Evolutionary conservation across 2,888 invertebrate genomes (phyloP).

Genomic region (Leptura quadrifasciata): DNA sequence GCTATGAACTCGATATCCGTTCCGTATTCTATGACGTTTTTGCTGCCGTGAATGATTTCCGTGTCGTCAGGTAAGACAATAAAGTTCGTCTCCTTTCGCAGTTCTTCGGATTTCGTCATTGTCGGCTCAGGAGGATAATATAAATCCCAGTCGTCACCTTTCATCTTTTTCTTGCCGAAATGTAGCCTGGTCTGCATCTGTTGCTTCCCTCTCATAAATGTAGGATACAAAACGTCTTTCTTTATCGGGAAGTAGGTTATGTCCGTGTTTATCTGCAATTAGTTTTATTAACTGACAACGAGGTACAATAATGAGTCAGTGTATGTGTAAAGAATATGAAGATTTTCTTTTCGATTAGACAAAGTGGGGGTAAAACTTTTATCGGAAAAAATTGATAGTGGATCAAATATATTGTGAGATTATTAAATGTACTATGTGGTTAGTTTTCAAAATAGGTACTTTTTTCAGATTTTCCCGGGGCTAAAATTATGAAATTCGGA

Average conservation of each 20-base stretch:
- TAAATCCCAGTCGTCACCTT: slow-evolving; percentile 52
- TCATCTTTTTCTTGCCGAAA: slow-evolving; percentile 38
- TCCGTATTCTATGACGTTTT: slow-evolving; percentile 70
- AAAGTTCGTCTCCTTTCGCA: slow-evolving; percentile 78
- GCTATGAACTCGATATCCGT: slow-evolving; percentile 71
- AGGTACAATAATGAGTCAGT: too few relatives aligned
- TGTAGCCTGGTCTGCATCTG: slow-evolving; percentile 54
- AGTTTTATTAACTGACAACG: too few relatives aligned
- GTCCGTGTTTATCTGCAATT: slow-evolving; percentile 60
- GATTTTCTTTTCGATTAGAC: too few relatives aligned
- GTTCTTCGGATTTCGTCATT: slow-evolving; percentile 73
- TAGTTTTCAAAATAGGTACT: too few relatives aligned
- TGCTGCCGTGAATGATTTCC: slow-evolving; percentile 77
- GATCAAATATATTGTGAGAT: too few relatives aligned
- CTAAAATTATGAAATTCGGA: too few relatives aligned
- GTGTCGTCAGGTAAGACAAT: slow-evolving; percentile 77
- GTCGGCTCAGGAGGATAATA: slow-evolving; percentile 58
- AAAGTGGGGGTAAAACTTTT: too few relatives aligned
- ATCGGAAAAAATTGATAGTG: too few relatives aligned
- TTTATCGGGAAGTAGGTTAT: slow-evolving; percentile 62
- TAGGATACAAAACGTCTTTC: slow-evolving; percentile 60
- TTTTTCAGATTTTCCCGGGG: too few relatives aligned
- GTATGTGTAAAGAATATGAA: too few relatives aligned
- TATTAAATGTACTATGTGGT: too few relatives aligned
- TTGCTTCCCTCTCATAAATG: slow-evolving; percentile 58